These are phyloP conservation scores for Lampris incognitus DNA, from an alignment of 2,113 vertebrate species.

Conservation along the genomic window DNA sequence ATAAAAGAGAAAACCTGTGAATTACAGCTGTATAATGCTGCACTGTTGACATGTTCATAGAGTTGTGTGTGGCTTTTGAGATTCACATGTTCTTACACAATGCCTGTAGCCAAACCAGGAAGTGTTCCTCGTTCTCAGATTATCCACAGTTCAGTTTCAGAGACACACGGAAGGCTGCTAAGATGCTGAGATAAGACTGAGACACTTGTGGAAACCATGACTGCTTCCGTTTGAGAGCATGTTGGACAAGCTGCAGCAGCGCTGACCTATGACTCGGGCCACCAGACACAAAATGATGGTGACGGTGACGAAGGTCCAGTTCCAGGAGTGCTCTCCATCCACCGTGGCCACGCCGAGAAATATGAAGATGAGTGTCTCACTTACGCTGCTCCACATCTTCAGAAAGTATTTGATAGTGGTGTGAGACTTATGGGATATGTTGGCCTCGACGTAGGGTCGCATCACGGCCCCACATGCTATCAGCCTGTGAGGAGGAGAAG, in stretches of 20 bases:
- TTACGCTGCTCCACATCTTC: slow-evolving; percentile 99
- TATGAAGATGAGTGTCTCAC: slow-evolving; percentile 98
- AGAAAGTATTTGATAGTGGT: slow-evolving; percentile 99
- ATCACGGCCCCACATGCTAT: slow-evolving; percentile 94
- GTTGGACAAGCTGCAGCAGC: not conserved
- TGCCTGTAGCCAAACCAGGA: too few relatives aligned
- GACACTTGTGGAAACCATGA: too few relatives aligned
- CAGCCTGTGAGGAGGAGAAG: slow-evolving; percentile 79
- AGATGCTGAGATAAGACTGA: too few relatives aligned
- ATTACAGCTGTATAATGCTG: too few relatives aligned
- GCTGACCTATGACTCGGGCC: slow-evolving; percentile 90
- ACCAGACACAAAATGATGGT: slow-evolving; percentile 94
- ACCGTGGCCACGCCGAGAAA: slow-evolving; percentile 96
- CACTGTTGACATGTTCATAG: too few relatives aligned
- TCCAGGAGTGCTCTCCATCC: slow-evolving; percentile 91
- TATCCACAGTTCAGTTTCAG: too few relatives aligned
- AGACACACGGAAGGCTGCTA: too few relatives aligned
- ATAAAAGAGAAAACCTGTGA: too few relatives aligned
- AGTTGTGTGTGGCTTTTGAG: too few relatives aligned
- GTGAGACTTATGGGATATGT: slow-evolving; percentile 99
- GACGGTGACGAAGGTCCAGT: slow-evolving; percentile 94
- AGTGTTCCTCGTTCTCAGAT: too few relatives aligned
- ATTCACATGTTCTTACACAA: too few relatives aligned
- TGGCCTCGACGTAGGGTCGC: slow-evolving; percentile 97
- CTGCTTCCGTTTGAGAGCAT: not conserved